Evolutionary conservation across 2,888 invertebrate species (phyloP).

Genomic region (Plemyria rubiginata): DNA sequence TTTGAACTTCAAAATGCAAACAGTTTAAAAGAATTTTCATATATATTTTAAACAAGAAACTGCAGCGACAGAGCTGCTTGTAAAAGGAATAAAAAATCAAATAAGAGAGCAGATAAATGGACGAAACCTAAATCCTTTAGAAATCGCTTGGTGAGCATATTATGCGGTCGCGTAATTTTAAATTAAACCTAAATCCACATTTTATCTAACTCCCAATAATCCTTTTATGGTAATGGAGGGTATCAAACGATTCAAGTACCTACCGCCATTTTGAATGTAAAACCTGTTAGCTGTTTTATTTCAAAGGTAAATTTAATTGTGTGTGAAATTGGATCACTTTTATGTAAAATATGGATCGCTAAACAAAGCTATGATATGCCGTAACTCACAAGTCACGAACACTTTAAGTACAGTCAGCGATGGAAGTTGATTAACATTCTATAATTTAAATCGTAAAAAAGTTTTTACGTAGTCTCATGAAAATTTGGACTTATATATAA

Average conservation of each 20-base stretch:
- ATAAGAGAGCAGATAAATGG: neutral
- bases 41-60: no score
- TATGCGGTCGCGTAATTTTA: neutral
- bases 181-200: neutral
- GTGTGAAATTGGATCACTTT: neutral
- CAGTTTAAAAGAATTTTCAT: no score
- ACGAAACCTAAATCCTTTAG: no score
- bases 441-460: no score
- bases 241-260: neutral
- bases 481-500: no score
- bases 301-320: conserved; percentile 4
- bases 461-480: no score
- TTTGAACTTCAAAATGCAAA: neutral
- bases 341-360: neutral
- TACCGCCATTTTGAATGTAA: neutral
- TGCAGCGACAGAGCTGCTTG: no score
- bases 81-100: neutral
- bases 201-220: conserved; percentile 6
- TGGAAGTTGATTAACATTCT: no score
- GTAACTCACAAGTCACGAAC: neutral
- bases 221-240: conserved; percentile 5
- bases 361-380: neutral
- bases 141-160: neutral
- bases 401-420: neutral
- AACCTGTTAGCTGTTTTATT: neutral